Percentiles rank a stretch among this genome's conserved stretches.
phyloP scores from a whole-genome alignment of 1,140 invertebrate species.

The Eulimnadia texana region DNA sequence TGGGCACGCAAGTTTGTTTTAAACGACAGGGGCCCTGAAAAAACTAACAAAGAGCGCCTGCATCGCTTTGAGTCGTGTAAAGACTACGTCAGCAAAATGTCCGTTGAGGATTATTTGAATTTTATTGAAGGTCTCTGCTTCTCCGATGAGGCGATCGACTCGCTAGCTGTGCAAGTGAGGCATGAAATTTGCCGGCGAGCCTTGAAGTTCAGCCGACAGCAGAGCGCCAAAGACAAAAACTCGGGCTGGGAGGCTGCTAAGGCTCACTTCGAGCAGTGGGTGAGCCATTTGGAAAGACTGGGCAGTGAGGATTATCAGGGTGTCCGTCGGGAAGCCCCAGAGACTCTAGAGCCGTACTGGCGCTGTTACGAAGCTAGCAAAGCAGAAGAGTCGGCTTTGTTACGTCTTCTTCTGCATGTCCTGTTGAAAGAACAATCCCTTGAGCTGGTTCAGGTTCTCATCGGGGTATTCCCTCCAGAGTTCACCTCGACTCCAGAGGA shows the following conservation, averaged over 20 bases:
- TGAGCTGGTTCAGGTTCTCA: not conserved
- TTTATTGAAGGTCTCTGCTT: constrained; percentile 10
- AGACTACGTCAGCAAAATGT: constrained; percentile 6
- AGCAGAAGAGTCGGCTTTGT: constrained; percentile 3
- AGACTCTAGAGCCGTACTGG: constrained; percentile 2
- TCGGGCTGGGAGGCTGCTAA: not conserved
- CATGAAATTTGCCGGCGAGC: constrained; percentile 3
- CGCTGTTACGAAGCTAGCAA: constrained; percentile 10
- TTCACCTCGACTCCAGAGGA: constrained; percentile 11
- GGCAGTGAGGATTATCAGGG: not conserved
- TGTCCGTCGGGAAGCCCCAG: not conserved
- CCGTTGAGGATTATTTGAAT: not conserved
- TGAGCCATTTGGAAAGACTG: constrained; percentile 11
- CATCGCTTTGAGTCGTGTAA: constrained; percentile 10
- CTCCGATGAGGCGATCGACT: constrained; percentile 6
- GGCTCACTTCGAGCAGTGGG: constrained; percentile 5
- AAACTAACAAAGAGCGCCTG: not conserved
- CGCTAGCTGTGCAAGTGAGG: constrained; percentile 4
- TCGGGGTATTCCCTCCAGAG: constrained; percentile 8
- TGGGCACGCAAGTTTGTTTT: constrained; percentile 2
- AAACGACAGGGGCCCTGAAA: not conserved
- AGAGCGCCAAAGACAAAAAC: not conserved
- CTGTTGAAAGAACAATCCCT: constrained; percentile 5
- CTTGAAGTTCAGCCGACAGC: constrained; percentile 2
- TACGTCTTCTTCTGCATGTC: constrained; percentile 1